Conservation (phyloP, 2,113 vertebrate genomes). For the Leptosomus discolor region DNA sequence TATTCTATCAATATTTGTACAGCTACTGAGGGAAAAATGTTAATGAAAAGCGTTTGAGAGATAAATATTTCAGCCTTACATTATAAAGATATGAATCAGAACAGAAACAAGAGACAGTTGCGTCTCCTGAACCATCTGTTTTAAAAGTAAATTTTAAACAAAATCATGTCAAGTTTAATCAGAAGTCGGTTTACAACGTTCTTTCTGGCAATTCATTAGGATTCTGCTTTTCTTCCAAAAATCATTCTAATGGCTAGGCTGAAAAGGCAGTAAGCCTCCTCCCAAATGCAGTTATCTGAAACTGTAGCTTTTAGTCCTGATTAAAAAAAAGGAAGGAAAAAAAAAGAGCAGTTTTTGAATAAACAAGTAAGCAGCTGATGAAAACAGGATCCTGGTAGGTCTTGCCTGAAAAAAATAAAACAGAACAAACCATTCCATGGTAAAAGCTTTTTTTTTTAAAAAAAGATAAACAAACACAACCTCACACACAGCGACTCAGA, state of each 20-base stretch:
- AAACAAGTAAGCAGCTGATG: neutral
- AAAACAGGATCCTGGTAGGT: neutral
- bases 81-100: slow-evolving; percentile 26
- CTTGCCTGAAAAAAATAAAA: neutral
- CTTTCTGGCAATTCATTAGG: neutral
- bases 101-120: neutral
- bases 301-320: neutral
- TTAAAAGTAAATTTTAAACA: slow-evolving; percentile 26
- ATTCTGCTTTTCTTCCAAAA: neutral
- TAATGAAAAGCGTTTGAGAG: neutral
- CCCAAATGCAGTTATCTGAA: neutral
- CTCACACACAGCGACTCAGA: neutral
- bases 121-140: slow-evolving; percentile 29
- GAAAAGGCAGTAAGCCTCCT: neutral
- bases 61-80: neutral
- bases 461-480: neutral
- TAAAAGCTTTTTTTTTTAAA: neutral
- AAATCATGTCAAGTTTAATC: neutral
- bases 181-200: neutral
- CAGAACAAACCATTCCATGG: neutral
- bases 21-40: neutral
- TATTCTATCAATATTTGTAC: slow-evolving; percentile 10
- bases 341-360: slow-evolving; percentile 6
- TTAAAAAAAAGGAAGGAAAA: too few species aligned
- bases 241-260: neutral